phyloP scores from a whole-genome alignment of 2,888 invertebrate genomes.

The Macrophya alboannulata region DNA sequence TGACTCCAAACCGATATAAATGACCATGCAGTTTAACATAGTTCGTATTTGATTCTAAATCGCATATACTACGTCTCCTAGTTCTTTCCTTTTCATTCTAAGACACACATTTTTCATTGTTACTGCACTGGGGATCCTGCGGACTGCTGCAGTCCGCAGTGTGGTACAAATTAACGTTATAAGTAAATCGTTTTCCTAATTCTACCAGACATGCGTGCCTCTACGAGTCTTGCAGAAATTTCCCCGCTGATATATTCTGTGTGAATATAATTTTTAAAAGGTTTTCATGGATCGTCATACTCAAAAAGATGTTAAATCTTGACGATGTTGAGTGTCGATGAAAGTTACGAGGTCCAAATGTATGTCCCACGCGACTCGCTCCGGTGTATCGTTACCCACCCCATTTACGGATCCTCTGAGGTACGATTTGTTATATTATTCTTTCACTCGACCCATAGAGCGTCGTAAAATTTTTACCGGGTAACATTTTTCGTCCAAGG shows the following conservation, averaged over 20 bases:
- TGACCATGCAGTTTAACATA: neutral
- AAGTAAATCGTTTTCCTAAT: neutral
- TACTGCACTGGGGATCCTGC: neutral
- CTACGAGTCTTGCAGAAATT: neutral
- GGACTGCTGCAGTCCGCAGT: neutral
- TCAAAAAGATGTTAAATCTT: constrained; percentile 7
- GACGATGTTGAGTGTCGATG: constrained; percentile 22
- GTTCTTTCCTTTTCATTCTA: neutral
- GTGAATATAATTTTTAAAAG: neutral
- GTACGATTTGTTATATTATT: constrained; percentile 40
- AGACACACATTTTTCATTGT: neutral
- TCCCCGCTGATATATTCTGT: neutral
- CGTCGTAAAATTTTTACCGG: constrained; percentile 17
- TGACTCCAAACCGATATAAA: neutral
- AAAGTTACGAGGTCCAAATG: constrained; percentile 46
- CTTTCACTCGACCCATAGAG: constrained; percentile 3
- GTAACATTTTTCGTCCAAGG: neutral
- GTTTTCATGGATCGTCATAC: neutral
- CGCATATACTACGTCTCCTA: neutral
- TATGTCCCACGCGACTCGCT: constrained; percentile 3
- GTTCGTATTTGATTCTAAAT: constrained; percentile 6
- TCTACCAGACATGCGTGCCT: neutral
- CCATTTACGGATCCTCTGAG: constrained; percentile 19
- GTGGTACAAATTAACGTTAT: neutral
- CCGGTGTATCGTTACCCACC: constrained; percentile 23